phyloP scores from a whole-genome alignment of 2,113 vertebrate genomes.

The Periophthalmodon schlosseri region DNA sequence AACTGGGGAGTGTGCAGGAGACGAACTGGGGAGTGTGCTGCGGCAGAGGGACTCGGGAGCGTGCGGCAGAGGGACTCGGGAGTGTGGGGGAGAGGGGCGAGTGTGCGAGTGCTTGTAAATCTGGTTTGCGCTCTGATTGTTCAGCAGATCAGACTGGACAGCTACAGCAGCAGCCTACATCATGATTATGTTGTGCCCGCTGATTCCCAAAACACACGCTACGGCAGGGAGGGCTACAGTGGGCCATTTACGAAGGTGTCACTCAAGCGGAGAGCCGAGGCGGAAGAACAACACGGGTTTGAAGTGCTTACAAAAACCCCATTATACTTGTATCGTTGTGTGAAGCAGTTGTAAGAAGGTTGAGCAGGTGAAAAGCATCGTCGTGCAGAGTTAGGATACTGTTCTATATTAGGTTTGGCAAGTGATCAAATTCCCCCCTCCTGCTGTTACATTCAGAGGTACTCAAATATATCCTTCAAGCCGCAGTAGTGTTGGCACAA shows the following conservation, averaged over 20 bases:
- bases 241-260: slow-evolving; percentile 59
- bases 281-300: neutral
- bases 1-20: too few species aligned
- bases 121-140: slow-evolving; percentile 70
- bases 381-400: neutral
- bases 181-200: slow-evolving; percentile 46
- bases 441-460: neutral
- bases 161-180: slow-evolving; percentile 54
- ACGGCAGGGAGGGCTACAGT: slow-evolving; percentile 30
- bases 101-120: slow-evolving; percentile 70
- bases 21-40: too few species aligned
- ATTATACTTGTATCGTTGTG: neutral
- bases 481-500: neutral
- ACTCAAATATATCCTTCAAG: neutral
- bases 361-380: neutral
- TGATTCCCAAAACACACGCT: slow-evolving; percentile 58
- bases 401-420: neutral
- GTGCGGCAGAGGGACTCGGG: neutral
- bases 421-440: neutral
- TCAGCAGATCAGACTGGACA: slow-evolving; percentile 68
- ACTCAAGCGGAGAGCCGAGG: slow-evolving; percentile 30
- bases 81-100: slow-evolving; percentile 51
- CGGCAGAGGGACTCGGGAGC: too few species aligned
- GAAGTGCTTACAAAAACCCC: neutral
- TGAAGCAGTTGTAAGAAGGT: neutral